Conservation (phyloP, 2,113 vertebrate species). For the Tetraodon nigroviridis region DNA sequence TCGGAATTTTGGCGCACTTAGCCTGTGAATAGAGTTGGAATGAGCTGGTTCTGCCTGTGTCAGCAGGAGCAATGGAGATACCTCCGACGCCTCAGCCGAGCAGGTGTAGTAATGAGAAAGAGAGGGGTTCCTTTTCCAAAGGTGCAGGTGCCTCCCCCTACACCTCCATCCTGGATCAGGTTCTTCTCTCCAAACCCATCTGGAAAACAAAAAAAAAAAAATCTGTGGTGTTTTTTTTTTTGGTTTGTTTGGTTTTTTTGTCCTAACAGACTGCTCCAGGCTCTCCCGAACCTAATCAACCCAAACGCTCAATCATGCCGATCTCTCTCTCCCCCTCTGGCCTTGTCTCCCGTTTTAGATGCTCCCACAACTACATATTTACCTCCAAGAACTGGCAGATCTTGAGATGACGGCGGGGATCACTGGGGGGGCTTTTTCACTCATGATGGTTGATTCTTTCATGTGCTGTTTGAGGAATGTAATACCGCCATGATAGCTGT, state of each 20-base stretch:
- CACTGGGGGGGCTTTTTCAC: slow-evolving; percentile 26
- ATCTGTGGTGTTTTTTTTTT: slow-evolving; percentile 42
- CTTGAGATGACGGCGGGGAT: slow-evolving; percentile 23
- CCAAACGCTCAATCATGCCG: slow-evolving; percentile 32
- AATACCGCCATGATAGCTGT: slow-evolving; percentile 10
- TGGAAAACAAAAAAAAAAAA: slow-evolving; percentile 52
- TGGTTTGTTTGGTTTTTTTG: no score
- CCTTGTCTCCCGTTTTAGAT: slow-evolving; percentile 11
- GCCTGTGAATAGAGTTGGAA: slow-evolving; percentile 48
- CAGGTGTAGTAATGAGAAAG: slow-evolving; percentile 53
- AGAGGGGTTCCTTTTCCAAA: slow-evolving; percentile 11
- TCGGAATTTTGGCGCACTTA: slow-evolving; percentile 53
- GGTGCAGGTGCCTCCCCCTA: slow-evolving; percentile 15
- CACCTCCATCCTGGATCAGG: neutral
- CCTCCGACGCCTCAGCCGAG: slow-evolving; percentile 33
- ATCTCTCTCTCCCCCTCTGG: slow-evolving; percentile 24
- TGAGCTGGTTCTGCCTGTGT: slow-evolving; percentile 56
- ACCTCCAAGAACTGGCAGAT: slow-evolving; percentile 13
- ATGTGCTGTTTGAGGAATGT: slow-evolving; percentile 20
- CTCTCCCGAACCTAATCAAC: slow-evolving; percentile 49
- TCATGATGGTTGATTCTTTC: slow-evolving; percentile 37
- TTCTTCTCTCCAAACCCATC: slow-evolving; percentile 41
- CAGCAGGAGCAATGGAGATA: slow-evolving; percentile 40
- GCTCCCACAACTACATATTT: slow-evolving; percentile 24
- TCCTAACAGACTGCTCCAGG: slow-evolving; percentile 38